phyloP scores from a whole-genome alignment of 2,113 vertebrate genomes.

The Lepus americanus region DNA sequence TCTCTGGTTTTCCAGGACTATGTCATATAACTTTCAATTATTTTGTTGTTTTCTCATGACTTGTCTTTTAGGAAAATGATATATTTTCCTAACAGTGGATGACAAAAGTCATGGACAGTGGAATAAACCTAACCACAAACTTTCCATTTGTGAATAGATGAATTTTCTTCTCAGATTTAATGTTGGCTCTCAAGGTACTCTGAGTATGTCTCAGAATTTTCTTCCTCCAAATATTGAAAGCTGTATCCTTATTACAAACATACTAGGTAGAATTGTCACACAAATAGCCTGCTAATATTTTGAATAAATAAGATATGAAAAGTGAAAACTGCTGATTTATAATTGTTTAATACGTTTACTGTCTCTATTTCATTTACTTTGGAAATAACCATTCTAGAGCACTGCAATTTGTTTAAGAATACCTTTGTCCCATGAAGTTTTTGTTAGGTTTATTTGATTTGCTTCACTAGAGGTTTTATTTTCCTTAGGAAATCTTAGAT shows the following conservation, averaged over 20 bases:
- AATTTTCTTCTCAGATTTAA: neutral
- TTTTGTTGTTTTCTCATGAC: constrained; percentile 18
- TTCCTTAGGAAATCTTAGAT: neutral
- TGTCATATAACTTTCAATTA: neutral
- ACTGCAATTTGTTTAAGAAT: neutral
- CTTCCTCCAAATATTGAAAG: neutral
- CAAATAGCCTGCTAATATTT: neutral
- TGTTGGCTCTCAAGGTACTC: neutral
- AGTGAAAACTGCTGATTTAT: neutral
- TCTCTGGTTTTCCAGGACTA: neutral
- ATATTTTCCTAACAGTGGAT: neutral
- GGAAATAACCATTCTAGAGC: neutral
- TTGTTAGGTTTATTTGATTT: neutral
- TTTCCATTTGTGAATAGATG: neutral
- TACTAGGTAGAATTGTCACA: neutral
- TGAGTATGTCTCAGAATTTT: neutral
- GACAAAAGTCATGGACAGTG: neutral
- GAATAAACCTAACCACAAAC: neutral
- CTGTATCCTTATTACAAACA: neutral
- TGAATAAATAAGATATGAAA: neutral
- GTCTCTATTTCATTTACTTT: neutral
- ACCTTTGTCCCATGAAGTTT: neutral
- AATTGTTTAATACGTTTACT: neutral
- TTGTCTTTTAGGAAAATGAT: neutral
- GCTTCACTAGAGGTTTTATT: neutral